Evolutionary conservation across 2,797 vertebrate species (phyloP).

Genomic region (Acestrorhynchus altus): DNA sequence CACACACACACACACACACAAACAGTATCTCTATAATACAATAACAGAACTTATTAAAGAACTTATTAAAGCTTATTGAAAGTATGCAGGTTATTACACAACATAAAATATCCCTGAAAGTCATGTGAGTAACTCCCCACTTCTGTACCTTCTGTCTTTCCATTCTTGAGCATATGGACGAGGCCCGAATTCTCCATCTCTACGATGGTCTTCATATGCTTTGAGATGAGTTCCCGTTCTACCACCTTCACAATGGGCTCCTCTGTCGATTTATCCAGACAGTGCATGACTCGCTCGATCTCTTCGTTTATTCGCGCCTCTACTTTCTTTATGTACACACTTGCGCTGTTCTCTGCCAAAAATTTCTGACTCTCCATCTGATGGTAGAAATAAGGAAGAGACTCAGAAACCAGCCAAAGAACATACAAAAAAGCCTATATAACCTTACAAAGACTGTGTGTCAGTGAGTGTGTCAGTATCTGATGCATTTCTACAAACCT

Average conservation of each 20-base stretch:
- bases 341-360: constrained; percentile 97
- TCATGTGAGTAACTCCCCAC: too few relatives aligned
- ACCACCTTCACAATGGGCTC: constrained; percentile 98
- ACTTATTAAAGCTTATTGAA: too few relatives aligned
- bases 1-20: neutral
- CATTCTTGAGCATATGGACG: constrained; percentile 98
- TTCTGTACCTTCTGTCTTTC: constrained; percentile 92
- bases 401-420: neutral
- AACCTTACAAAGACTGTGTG: too few relatives aligned
- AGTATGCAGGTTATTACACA: neutral
- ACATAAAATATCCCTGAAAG: neutral
- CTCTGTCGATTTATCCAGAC: constrained; percentile 96
- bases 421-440: too few relatives aligned
- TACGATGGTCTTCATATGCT: constrained; percentile 99
- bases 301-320: constrained; percentile 98
- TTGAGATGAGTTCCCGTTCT: constrained; percentile 96
- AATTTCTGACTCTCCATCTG: constrained; percentile 99
- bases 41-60: neutral
- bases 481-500: constrained; percentile 78
- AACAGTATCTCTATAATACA: neutral
- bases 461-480: neutral
- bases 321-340: constrained; percentile 98
- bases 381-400: neutral
- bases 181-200: constrained; percentile 99
- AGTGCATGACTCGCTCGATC: constrained; percentile 98